Evolutionary conservation across 2,113 vertebrate genomes (phyloP), one percentile per base, ranked within the genome.

Genomic region (Antidorcas marsupialis): DNA sequence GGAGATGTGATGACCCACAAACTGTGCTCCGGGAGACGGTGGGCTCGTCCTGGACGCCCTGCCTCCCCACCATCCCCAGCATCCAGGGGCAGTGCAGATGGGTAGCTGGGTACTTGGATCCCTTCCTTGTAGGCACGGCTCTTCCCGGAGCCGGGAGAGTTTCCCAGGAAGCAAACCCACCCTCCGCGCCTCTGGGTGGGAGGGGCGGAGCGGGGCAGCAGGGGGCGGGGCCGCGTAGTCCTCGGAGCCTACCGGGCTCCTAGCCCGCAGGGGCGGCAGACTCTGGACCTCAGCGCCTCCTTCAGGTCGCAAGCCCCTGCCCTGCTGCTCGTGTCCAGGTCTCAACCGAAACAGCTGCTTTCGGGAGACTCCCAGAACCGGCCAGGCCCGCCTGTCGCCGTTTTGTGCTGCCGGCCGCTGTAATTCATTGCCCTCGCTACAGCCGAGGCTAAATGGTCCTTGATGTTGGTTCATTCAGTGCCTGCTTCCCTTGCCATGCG

Each of bases 241-340:
- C 71, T 76, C 0, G 0, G 43, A 15, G 23, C 36, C 33, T 11
- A 1, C 19, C 2, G 9, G 33, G 67, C 67, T 39, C 5, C 64
- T 39, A 3, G 28, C 1, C 8, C 5, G 10, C 52, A 6, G 30
- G 39, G 43, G 4, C 0, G 0, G 36, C 67, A 3, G 67, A 23
- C 67, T 39, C n/a, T 1, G n/a, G 28, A 36, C 76, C n/a, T 39
- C 15, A 33, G 52, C 5, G 17, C 21, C 57, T n/a, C 27, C 3
- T 19, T 10, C 64, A 43, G 36, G 53, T 45, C n/a, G 3, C 39
- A 8, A 1, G 6, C n/a, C 57, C 14, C 59, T 25, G 17, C 21
- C 23, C 78, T 82, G 94, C 36, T 43, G 25, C 33, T 87, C 12
- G 7, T 45, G 83, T 84, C 21, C 55, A 71, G 47, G 13, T 33